Evolutionary conservation across 2,797 vertebrate species (phyloP).

Genomic region (Paratrypauchen microcephalus): DNA sequence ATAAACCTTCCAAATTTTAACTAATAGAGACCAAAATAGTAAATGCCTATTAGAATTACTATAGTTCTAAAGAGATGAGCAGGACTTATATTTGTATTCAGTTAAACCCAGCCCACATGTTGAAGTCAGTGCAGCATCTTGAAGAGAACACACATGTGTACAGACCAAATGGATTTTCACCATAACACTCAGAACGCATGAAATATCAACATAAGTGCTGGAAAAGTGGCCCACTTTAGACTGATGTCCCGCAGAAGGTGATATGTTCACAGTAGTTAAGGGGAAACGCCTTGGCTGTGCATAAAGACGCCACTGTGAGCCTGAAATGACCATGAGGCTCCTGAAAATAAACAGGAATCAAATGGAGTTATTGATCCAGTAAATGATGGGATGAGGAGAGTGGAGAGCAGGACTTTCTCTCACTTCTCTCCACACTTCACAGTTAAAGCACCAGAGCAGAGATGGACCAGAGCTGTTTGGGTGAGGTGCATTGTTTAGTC

Average conservation of each 20-base stretch:
- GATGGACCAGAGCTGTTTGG: conserved; percentile 5
- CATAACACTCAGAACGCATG: conserved; percentile 62
- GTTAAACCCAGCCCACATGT: conserved; percentile 30
- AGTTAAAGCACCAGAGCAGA: not conserved
- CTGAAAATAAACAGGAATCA: conserved; percentile 79
- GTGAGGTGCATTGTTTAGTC: conserved; percentile 20
- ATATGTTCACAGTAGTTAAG: conserved; percentile 38
- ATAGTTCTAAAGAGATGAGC: conserved; percentile 30
- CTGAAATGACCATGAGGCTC: conserved; percentile 66
- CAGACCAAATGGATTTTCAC: conserved; percentile 67
- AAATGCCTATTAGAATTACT: not conserved
- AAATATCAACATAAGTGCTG: conserved; percentile 70
- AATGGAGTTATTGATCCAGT: conserved; percentile 73
- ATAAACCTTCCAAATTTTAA: not conserved
- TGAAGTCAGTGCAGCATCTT: conserved; percentile 35
- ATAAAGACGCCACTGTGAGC: conserved; percentile 70
- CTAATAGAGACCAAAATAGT: not conserved
- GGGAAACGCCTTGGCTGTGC: conserved; percentile 61
- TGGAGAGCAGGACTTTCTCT: conserved; percentile 27
- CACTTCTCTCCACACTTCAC: conserved; percentile 8
- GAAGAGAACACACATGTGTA: conserved; percentile 34
- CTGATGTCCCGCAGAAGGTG: conserved; percentile 52
- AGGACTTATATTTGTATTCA: conserved; percentile 47
- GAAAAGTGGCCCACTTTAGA: conserved; percentile 61
- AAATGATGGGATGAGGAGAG: conserved; percentile 56